Evolutionary conservation across 2,113 vertebrate species (phyloP).

Genomic region (Pica pica): DNA sequence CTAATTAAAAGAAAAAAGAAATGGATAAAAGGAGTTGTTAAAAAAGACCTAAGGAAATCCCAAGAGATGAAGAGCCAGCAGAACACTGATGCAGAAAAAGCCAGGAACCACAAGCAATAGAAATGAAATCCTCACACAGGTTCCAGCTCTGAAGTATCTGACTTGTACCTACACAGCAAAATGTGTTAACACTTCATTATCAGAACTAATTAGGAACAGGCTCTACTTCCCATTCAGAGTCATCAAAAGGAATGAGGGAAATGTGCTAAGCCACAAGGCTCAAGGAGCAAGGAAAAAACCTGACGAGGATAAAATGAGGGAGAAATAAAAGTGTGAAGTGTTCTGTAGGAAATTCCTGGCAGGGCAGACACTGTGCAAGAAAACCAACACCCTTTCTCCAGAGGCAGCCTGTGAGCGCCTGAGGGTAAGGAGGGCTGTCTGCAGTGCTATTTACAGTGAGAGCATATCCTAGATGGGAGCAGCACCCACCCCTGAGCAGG

Average conservation of each 20-base stretch:
- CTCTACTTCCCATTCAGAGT: conserved; percentile 38
- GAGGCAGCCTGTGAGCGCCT: background rate
- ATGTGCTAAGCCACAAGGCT: conserved; percentile 44
- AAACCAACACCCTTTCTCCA: conserved; percentile 2
- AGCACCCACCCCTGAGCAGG: background rate
- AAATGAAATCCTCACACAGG: background rate
- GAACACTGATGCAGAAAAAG: background rate
- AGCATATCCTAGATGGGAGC: background rate
- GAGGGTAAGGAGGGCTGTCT: background rate
- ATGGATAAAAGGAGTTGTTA: background rate
- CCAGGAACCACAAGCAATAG: background rate
- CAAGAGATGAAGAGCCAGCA: background rate
- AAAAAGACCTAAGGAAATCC: background rate
- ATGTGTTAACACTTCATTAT: conserved; percentile 51
- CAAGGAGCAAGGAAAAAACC: conserved; percentile 1
- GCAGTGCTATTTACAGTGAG: background rate
- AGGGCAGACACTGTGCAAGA: background rate
- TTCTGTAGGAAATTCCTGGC: conserved; percentile 54
- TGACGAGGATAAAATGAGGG: background rate
- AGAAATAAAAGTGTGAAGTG: conserved; percentile 22
- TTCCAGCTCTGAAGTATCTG: background rate
- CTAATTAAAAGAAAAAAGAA: background rate
- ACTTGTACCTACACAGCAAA: conserved; percentile 24
- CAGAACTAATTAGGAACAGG: conserved; percentile 60
- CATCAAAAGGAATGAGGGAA: conserved; percentile 44